Evolutionary conservation across 2,113 vertebrate genomes (phyloP).

Genomic region (Istiophorus platypterus): DNA sequence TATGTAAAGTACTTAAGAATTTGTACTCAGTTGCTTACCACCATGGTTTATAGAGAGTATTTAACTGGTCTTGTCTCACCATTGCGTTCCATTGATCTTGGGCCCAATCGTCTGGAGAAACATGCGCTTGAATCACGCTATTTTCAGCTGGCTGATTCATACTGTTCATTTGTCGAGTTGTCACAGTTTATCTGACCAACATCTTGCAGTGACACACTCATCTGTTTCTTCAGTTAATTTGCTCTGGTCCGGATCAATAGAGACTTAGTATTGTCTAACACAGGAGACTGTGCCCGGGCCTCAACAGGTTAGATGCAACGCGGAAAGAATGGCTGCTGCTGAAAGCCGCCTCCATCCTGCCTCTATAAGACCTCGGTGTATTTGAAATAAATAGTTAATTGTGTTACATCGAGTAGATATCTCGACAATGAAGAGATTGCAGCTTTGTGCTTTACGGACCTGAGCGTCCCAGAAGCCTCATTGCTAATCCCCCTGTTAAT

Average conservation of each 20-base stretch:
- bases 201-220: constrained; percentile 20
- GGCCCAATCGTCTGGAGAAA: background rate
- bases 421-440: constrained; percentile 64
- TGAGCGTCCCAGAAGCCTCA: constrained; percentile 59
- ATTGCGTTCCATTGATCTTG: background rate
- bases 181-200: constrained; percentile 28
- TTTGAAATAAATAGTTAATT: constrained; percentile 59
- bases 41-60: no score
- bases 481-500: constrained; percentile 77
- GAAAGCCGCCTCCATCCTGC: constrained; percentile 28
- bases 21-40: background rate
- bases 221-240: constrained; percentile 18
- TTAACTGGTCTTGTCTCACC: background rate
- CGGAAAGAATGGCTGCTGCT: background rate
- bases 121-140: background rate
- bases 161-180: constrained; percentile 27
- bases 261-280: background rate
- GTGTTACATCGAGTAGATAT: constrained; percentile 58
- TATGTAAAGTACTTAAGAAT: background rate
- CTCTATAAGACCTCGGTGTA: background rate
- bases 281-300: background rate
- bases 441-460: constrained; percentile 51
- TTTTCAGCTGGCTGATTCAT: background rate
- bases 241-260: constrained; percentile 23
- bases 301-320: background rate